Conservation (phyloP, 1,140 invertebrate species). For the Listronotus bonariensis region DNA sequence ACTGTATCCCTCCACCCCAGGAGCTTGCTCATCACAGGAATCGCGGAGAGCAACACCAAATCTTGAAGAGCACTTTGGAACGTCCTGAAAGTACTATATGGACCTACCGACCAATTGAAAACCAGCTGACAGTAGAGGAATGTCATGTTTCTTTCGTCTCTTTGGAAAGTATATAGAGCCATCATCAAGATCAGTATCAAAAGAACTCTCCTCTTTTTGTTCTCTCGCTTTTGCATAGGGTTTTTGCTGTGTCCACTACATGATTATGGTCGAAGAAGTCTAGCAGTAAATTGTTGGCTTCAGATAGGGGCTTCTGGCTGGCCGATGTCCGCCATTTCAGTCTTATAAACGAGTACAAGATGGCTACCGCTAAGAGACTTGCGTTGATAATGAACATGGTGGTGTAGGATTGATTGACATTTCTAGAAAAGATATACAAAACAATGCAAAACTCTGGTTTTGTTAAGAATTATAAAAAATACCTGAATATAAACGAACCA, state of each 20-base stretch:
- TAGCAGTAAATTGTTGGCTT: constrained; percentile 63
- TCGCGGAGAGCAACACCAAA: constrained; percentile 65
- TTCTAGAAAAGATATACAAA: constrained; percentile 60
- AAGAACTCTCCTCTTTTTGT: constrained; percentile 64
- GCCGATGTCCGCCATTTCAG: constrained; percentile 69
- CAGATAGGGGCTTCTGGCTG: constrained; percentile 62
- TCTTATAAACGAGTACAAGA: constrained; percentile 65
- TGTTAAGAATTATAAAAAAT: neutral
- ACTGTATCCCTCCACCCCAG: constrained; percentile 70
- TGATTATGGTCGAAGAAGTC: constrained; percentile 75
- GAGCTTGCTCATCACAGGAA: constrained; percentile 70
- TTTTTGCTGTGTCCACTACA: constrained; percentile 63
- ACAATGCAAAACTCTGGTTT: neutral
- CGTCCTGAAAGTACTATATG: constrained; percentile 65
- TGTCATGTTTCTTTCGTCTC: constrained; percentile 72
- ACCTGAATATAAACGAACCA: constrained; percentile 53
- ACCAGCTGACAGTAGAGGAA: constrained; percentile 69
- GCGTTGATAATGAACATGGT: constrained; percentile 74
- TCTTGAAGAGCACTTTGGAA: constrained; percentile 71
- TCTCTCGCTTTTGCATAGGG: constrained; percentile 59
- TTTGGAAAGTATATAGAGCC: constrained; percentile 77
- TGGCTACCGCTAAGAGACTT: constrained; percentile 61
- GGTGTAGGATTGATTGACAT: constrained; percentile 65
- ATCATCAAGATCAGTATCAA: constrained; percentile 69
- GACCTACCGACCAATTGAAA: constrained; percentile 68